Conservation (phyloP, 2,797 vertebrate species). For the Clarias pachynema region DNA sequence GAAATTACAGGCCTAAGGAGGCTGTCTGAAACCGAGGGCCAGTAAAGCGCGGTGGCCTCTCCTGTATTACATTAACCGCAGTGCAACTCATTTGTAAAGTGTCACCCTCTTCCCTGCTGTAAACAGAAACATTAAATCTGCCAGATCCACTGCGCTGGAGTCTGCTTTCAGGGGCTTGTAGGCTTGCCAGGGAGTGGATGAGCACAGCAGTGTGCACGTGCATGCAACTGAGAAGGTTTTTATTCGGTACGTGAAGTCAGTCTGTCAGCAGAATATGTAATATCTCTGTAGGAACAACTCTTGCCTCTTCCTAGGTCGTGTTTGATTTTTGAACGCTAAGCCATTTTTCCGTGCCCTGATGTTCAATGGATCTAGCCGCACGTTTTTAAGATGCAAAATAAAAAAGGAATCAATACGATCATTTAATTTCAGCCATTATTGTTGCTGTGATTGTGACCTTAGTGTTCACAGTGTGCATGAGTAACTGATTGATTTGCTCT, state of each 20-base stretch:
- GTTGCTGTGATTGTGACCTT: slow-evolving; percentile 31
- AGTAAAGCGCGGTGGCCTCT: slow-evolving; percentile 48
- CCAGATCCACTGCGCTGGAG: slow-evolving; percentile 39
- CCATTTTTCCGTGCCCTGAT: slow-evolving; percentile 6
- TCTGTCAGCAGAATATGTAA: slow-evolving; percentile 46
- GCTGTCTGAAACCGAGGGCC: slow-evolving; percentile 56
- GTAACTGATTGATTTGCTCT: slow-evolving; percentile 44
- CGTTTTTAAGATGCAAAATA: slow-evolving; percentile 1
- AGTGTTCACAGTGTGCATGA: slow-evolving; percentile 16
- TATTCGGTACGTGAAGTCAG: slow-evolving; percentile 34
- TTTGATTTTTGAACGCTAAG: slow-evolving; percentile 45
- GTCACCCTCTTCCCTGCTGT: slow-evolving; percentile 53
- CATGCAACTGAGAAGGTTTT: slow-evolving; percentile 46
- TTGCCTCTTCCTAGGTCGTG: slow-evolving; percentile 35
- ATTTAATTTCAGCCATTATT: background rate
- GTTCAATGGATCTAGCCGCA: slow-evolving; percentile 15
- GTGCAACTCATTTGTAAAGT: slow-evolving; percentile 59
- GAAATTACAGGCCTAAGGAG: slow-evolving; percentile 59
- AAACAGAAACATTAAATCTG: slow-evolving; percentile 59
- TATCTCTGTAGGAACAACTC: slow-evolving; percentile 35
- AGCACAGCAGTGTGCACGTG: slow-evolving; percentile 55
- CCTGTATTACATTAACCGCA: slow-evolving; percentile 56
- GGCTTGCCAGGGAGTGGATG: slow-evolving; percentile 26
- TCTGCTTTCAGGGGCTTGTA: slow-evolving; percentile 31
- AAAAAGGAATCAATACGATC: slow-evolving; percentile 1